Evolutionary conservation across 2,797 vertebrate genomes (phyloP), one percentile per base, ranked within the genome.

Genomic region (Rhyacichthys aspro): DNA sequence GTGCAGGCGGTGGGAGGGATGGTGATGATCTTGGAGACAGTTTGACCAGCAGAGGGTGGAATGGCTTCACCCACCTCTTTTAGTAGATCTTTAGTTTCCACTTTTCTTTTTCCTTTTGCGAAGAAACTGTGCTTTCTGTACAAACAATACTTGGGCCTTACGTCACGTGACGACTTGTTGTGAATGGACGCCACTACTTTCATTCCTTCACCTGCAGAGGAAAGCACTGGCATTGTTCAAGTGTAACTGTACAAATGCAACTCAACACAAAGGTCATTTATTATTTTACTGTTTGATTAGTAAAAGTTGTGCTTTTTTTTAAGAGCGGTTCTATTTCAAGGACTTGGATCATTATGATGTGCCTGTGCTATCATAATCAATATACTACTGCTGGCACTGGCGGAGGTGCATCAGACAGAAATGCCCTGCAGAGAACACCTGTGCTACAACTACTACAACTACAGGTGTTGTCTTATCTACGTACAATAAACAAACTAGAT

Each of bases 141-240:
- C 84, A 96, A 79, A 79, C 87, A 89, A 85, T 93, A 95, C 88
- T 96, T 97, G 80, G 92, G 95, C 79, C 90, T 94, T 41, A 96
- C 88, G 66, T 92, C 61, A 66, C 92, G 83, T 74, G 95, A 94
- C 70, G 95, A 95, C 84, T 88, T 94, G 60, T 97, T 97, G 66
- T 94, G 92, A 85, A 97, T 88, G 72, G 92, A 93, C 32, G 92
- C 89, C 71, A 94, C 91, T 55, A 96, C 94, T 78, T 94, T 92
- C 76, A 97, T 92, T 67, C 88, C 93, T 89, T 96, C 94, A 78
- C 95, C 95, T 96, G 83, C 23, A 56, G 56, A 74, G 10, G 16
- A 83, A 43, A 70, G n/a, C 11, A 66, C 3, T 9, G 7, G 8
- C 11, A 17, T 37, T 1, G 38, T 44, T 8, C 23, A 28, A 28